These are phyloP conservation scores for Lacanobia oleracea DNA, from an alignment of 2,888 invertebrate genomes.

Conservation along the genomic window DNA sequence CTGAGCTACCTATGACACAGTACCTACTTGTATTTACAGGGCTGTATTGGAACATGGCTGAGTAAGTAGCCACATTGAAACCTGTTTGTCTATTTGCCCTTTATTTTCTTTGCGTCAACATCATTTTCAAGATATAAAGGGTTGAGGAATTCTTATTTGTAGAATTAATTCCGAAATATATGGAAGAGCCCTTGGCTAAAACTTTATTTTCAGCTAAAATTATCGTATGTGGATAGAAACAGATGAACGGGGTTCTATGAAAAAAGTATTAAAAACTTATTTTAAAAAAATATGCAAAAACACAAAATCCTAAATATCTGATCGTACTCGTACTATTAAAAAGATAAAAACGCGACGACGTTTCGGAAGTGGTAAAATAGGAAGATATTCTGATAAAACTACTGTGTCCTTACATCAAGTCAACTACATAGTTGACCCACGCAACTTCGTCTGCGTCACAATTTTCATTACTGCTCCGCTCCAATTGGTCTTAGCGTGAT, in stretches of 20 bases:
- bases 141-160: constrained; percentile 15
- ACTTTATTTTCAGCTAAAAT: not conserved
- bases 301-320: not conserved
- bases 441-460: too few relatives aligned
- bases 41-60: constrained; percentile 32
- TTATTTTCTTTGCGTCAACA: constrained; percentile 44
- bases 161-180: constrained; percentile 21
- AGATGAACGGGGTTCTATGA: too few relatives aligned
- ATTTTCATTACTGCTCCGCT: too few relatives aligned
- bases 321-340: not conserved
- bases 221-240: not conserved
- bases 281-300: not conserved
- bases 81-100: constrained; percentile 36
- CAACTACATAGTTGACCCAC: too few relatives aligned
- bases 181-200: not conserved
- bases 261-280: not conserved
- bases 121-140: constrained; percentile 31
- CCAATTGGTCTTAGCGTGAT: too few relatives aligned
- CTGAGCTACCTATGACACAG: constrained; percentile 15
- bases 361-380: not conserved
- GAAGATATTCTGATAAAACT: not conserved
- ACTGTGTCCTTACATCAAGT: not conserved
- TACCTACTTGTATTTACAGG: constrained; percentile 32
- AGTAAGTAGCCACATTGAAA: constrained; percentile 43
- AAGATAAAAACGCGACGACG: not conserved